Conservation (phyloP, 1,140 invertebrate genomes). For the Colletes gigas region DNA sequence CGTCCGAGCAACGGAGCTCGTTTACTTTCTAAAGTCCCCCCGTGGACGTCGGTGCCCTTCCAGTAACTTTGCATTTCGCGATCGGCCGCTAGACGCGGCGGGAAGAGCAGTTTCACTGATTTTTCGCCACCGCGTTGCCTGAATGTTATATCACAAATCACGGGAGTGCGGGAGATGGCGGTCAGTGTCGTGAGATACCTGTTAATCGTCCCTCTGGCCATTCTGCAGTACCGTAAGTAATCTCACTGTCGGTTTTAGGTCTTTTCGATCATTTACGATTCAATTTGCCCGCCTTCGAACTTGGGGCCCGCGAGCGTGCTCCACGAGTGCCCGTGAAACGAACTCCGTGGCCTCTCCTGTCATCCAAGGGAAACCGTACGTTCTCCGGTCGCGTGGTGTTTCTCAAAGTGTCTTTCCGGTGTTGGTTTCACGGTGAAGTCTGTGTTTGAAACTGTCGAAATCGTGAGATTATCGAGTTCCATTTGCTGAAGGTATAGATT, state of each 20-base stretch:
- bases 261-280: too few relatives aligned
- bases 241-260: too few relatives aligned
- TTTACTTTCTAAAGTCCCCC: slow-evolving; percentile 77
- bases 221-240: slow-evolving; percentile 71
- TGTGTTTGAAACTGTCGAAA: background rate
- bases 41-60: slow-evolving; percentile 23
- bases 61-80: slow-evolving; percentile 72
- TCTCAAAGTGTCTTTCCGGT: background rate
- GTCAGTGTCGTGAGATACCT: slow-evolving; percentile 72
- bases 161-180: slow-evolving; percentile 77
- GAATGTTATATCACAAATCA: slow-evolving; percentile 78
- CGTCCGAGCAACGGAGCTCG: background rate
- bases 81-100: slow-evolving; percentile 47
- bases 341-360: background rate
- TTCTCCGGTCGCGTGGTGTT: background rate
- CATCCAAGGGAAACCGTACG: background rate
- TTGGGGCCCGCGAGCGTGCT: too few relatives aligned
- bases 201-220: slow-evolving; percentile 60
- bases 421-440: background rate
- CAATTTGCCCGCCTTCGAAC: background rate
- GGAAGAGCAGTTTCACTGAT: slow-evolving; percentile 74
- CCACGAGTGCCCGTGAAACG: too few relatives aligned
- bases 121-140: slow-evolving; percentile 70
- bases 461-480: too few relatives aligned
- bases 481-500: too few relatives aligned